Conservation (phyloP, 2,888 invertebrate species). For the Caenorhabditis drosophilae region DNA sequence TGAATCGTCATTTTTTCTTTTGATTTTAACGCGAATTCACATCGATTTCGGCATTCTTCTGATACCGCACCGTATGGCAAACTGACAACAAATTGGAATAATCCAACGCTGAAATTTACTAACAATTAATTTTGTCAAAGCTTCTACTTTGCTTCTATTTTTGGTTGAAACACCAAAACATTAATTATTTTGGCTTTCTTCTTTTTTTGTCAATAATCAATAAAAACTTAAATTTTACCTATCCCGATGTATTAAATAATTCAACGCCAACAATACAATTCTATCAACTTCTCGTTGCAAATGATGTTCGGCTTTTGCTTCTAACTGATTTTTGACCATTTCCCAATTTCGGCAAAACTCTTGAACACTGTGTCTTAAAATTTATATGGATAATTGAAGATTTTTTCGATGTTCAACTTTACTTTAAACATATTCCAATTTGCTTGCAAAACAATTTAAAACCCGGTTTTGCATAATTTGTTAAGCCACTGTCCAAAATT, state of each 20-base stretch:
- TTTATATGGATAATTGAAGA: background rate
- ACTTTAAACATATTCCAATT: constrained; percentile 62
- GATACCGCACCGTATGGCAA: constrained; percentile 63
- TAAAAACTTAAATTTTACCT: constrained; percentile 30
- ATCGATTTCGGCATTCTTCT: constrained; percentile 57
- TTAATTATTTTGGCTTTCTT: no score
- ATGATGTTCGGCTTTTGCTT: constrained; percentile 23
- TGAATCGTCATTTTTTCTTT: constrained; percentile 26
- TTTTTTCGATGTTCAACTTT: constrained; percentile 36
- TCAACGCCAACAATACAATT: constrained; percentile 56
- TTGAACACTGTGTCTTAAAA: constrained; percentile 55
- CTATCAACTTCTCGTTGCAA: constrained; percentile 65
- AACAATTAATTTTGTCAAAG: background rate
- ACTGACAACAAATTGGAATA: constrained; percentile 68
- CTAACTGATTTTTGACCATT: constrained; percentile 32
- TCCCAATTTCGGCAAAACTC: constrained; percentile 60
- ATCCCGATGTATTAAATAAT: constrained; percentile 55
- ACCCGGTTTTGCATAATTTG: constrained; percentile 51
- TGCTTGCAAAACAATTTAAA: constrained; percentile 62
- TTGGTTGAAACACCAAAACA: no score
- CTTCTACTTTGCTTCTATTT: background rate
- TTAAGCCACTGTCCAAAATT: constrained; percentile 62
- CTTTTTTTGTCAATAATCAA: constrained; percentile 4
- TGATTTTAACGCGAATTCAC: constrained; percentile 56
- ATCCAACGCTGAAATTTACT: constrained; percentile 56